Conservation (phyloP, 1,140 invertebrate species). For the Drosophila rhopaloa region DNA sequence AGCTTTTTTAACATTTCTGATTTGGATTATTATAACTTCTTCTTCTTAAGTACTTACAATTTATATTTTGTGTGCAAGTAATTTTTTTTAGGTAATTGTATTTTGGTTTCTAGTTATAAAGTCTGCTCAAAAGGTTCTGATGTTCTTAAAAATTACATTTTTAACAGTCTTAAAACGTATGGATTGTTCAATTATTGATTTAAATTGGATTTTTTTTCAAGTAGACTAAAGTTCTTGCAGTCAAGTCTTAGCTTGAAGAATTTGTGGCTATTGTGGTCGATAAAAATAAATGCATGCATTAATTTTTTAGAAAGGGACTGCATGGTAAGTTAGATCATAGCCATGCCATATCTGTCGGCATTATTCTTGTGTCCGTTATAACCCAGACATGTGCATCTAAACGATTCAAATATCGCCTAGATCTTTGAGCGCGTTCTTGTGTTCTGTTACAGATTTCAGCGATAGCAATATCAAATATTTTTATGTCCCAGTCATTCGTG, state of each 20-base stretch:
- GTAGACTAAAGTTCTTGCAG: not conserved
- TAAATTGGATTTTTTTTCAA: not conserved
- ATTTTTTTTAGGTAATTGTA: too few relatives aligned
- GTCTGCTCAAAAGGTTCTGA: too few relatives aligned
- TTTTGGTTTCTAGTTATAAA: too few relatives aligned
- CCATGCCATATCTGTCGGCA: not conserved
- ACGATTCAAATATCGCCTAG: conserved; percentile 7
- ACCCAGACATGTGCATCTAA: conserved; percentile 18
- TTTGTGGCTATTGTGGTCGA: not conserved
- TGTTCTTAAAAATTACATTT: too few relatives aligned
- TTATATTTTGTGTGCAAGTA: too few relatives aligned
- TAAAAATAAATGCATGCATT: conserved; percentile 19
- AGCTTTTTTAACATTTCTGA: too few relatives aligned
- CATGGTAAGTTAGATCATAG: not conserved
- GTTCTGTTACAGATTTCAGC: conserved; percentile 17
- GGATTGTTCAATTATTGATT: not conserved
- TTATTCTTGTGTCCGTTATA: not conserved
- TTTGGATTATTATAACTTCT: too few relatives aligned
- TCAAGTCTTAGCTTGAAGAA: not conserved
- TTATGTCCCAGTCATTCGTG: conserved; percentile 41
- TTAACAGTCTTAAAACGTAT: not conserved
- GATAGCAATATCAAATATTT: conserved; percentile 24
- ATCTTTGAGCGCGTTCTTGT: conserved; percentile 12
- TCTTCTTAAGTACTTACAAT: too few relatives aligned
- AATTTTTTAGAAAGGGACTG: conserved; percentile 39